Evolutionary conservation across 2,888 invertebrate species (phyloP), one percentile per base, ranked within the genome.

Genomic region (Gastrophysa polygoni): DNA sequence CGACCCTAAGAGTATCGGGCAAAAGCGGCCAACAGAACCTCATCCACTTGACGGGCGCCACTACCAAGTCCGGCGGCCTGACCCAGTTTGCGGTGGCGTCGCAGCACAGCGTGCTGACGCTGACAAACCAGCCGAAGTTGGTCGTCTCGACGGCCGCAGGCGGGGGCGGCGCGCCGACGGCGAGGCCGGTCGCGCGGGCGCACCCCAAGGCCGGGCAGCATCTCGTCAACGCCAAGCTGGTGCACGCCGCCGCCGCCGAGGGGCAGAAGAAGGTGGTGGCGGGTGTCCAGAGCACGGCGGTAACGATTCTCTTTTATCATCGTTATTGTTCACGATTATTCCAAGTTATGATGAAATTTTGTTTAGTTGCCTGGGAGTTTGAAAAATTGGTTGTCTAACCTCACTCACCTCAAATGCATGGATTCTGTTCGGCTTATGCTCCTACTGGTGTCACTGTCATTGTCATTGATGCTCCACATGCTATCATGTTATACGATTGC

Each of bases 71-170:
- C 32, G 82, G 80, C 68, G 76, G 78, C 5, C 68, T 77, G 4
- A 71, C 77, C 6, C 84, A 84, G 72, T 84, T 83, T 68, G 82
- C 85, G 1, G 84, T 85, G 17, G 83, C 84, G 4, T 82, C 83
- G 3, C 83, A 84, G 72, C 84, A 83, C 52, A 85, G 83, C 74
- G 72, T 85, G 34, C 78, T 80, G 38, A 75, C 81, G 10, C 51
- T 73, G 49, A 75, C 80, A 0, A 75, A 75, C n/a, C 80, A 81
- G 70, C 80, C 80, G 10, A 81, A 81, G 73, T 69, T 81, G 28
- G 78, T 81, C 1, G 73, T 80, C 34, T 73, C 76, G 16, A 75
- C 81, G 16, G 72, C 78, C 16, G 67, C 75, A 1, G 0, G 65
- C 73, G 34, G 70, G 74, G 11, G 69, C 71, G 54, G 78, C 16